Percentiles rank a stretch among this genome's conserved stretches.
Conservation (phyloP, 2,113 vertebrate species). For the Xerus inauris region DNA sequence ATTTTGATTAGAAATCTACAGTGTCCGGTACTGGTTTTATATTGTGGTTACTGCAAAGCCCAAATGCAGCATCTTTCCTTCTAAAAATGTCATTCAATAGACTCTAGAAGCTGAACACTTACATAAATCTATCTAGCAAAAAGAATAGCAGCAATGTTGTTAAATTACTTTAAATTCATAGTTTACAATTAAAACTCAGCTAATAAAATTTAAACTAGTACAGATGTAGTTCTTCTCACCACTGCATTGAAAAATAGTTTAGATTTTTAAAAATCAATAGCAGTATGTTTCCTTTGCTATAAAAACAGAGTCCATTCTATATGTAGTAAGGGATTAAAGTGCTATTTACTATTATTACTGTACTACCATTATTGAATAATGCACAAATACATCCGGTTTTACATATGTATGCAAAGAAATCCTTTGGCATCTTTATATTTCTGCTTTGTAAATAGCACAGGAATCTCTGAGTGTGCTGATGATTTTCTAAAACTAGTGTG, state of each 20-base stretch:
- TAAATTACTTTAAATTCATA: neutral
- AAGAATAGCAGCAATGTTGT: neutral
- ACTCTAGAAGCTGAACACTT: neutral
- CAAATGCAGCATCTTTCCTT: neutral
- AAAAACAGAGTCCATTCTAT: neutral
- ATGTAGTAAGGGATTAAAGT: neutral
- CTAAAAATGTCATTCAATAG: neutral
- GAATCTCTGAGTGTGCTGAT: neutral
- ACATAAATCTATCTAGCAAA: neutral
- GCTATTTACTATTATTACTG: neutral
- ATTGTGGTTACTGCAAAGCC: neutral
- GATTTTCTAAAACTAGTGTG: neutral
- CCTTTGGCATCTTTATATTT: neutral
- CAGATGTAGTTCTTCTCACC: neutral
- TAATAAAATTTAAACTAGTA: neutral
- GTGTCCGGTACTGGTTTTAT: neutral
- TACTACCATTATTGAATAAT: neutral
- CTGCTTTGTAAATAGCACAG: neutral
- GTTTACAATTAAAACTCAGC: neutral
- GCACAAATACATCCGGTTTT: neutral
- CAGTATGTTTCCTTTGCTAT: neutral
- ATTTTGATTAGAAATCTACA: neutral
- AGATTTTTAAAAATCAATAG: neutral
- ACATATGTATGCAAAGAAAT: neutral
- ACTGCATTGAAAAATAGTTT: neutral